Evolutionary conservation across 2,113 vertebrate species (phyloP), one percentile per base, ranked within the genome.

Genomic region (Nycticebus coucang): DNA sequence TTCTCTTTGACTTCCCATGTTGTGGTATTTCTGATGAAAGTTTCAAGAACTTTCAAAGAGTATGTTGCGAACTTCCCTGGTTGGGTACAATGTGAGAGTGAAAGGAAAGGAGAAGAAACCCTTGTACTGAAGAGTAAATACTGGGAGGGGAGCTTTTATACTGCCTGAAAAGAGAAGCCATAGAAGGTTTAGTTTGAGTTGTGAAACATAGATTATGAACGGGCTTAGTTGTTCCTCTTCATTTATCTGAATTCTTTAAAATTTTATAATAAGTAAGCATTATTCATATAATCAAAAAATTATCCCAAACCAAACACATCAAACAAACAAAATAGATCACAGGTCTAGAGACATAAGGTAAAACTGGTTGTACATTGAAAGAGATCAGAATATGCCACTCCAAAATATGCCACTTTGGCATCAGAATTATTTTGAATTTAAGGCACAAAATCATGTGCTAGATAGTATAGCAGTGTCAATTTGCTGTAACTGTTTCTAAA

Each of bases 241-340:
- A 33, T 45, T 57, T 89, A 74, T 78, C 9, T 87, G 66, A 91
- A 93, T 91, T 93, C 41, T 60, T 33, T 2, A 71, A 75, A 75
- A 30, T 79, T 94, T 87, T 74, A 79, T 35, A 87, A 80, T 82
- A 94, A 92, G 78, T 22, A 68, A 5, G 18, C 3, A 88, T 86
- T 88, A 87, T 62, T 95, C 71, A 78, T 18, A 59, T 72, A 85
- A 90, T 87, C 79, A 19, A 77, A 72, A 81, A 87, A 75, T 24
- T 85, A 80, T 64, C 41, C 41, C 57, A 92, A 93, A 78, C 60
- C 24, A 89, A 95, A 80, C 4, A n/a, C 59, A 82, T 41, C 21
- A 77, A 81, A 88, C 26, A 91, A 91, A 92, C 21, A 94, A 84
- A 94, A 92, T 1, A 97, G 41, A 89, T 85, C n/a, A 82, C 50